Conservation (phyloP, 1,140 invertebrate species). For the Phortica variegata region DNA sequence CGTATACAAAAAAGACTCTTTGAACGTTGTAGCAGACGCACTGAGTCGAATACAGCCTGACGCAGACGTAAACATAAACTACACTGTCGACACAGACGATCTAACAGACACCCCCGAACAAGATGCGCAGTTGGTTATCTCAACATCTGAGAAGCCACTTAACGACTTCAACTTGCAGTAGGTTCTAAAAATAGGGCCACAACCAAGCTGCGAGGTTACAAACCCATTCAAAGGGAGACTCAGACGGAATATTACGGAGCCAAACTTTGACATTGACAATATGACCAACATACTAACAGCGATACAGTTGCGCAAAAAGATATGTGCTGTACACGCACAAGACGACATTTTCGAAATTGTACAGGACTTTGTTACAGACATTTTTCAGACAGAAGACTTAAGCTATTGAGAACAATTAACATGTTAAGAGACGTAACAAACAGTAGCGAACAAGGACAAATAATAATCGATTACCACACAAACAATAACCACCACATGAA, state of each 20-base stretch:
- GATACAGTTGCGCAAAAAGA: neutral
- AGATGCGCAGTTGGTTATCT: too few relatives aligned
- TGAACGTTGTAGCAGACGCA: too few relatives aligned
- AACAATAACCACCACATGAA: constrained; percentile 29
- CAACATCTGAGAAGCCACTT: constrained; percentile 2
- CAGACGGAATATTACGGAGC: neutral
- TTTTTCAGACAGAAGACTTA: constrained; percentile 5
- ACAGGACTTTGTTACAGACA: constrained; percentile 1
- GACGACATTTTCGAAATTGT: neutral
- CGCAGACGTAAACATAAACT: too few relatives aligned
- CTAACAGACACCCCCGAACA: too few relatives aligned
- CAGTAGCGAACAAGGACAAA: constrained; percentile 7
- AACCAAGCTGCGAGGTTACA: neutral
- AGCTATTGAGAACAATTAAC: constrained; percentile 9
- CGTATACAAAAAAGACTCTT: too few relatives aligned
- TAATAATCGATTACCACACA: constrained; percentile 28
- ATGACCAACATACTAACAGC: neutral
- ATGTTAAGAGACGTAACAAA: constrained; percentile 6
- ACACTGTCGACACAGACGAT: too few relatives aligned
- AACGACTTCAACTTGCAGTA: constrained; percentile 11
- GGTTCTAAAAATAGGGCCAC: constrained; percentile 1
- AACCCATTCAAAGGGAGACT: neutral
- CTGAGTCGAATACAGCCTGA: too few relatives aligned
- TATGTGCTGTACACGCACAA: neutral
- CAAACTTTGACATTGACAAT: neutral